Conservation (phyloP, 2,888 invertebrate genomes). For the Drosophila paramelanica region DNA sequence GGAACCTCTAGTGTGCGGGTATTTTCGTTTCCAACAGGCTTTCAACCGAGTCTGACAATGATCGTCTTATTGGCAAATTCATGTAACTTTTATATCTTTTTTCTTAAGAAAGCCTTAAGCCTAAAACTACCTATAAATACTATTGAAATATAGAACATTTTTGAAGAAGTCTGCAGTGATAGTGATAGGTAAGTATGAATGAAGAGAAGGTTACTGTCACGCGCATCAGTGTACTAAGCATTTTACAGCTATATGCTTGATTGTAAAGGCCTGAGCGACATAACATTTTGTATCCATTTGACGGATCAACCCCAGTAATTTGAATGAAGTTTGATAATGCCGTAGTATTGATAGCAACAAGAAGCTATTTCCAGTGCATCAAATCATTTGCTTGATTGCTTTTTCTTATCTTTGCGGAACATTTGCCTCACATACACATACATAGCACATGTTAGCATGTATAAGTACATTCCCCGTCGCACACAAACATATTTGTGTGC, state of each 20-base stretch:
- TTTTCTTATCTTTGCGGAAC: slow-evolving; percentile 39
- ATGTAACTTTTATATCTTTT: no score
- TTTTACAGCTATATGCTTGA: not conserved
- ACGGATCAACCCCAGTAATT: not conserved
- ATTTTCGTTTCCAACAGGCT: no score
- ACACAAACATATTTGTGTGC: slow-evolving; percentile 4
- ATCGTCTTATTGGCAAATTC: no score
- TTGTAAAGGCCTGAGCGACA: not conserved
- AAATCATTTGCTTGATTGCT: slow-evolving; percentile 42
- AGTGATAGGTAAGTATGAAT: no score
- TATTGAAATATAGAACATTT: no score
- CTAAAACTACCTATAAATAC: no score
- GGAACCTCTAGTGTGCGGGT: no score
- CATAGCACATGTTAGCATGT: slow-evolving; percentile 1
- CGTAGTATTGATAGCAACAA: not conserved
- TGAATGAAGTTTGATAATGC: not conserved
- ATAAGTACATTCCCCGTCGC: not conserved
- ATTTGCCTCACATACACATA: slow-evolving; percentile 22
- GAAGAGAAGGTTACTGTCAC: no score
- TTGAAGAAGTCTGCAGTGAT: no score
- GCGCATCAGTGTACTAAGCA: no score
- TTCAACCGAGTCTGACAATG: no score
- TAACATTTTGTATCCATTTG: not conserved
- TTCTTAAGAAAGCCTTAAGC: no score
- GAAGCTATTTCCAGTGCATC: not conserved